phyloP scores from a whole-genome alignment of 2,888 invertebrate species.

The Papilio elwesi region DNA sequence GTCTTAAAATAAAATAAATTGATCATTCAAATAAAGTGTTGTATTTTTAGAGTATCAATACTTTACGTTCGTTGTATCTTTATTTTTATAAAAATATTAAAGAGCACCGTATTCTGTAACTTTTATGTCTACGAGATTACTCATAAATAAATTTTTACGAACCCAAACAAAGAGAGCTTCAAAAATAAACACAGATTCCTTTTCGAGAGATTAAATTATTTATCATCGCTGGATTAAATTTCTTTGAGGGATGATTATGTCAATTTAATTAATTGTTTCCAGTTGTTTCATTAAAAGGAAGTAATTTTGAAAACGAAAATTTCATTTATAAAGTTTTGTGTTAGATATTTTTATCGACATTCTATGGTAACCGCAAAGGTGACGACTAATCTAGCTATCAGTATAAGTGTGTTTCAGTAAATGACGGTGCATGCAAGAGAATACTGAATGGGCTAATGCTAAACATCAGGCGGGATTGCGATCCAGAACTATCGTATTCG shows the following conservation, averaged over 20 bases:
- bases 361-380: no score
- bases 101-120: not conserved
- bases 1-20: no score
- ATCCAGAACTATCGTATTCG: no score
- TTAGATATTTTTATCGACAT: no score
- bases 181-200: slow-evolving; percentile 17
- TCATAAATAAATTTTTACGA: slow-evolving; percentile 17
- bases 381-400: no score
- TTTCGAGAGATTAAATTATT: slow-evolving; percentile 22
- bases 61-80: not conserved
- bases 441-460: no score
- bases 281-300: slow-evolving; percentile 8
- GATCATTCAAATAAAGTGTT: no score
- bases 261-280: slow-evolving; percentile 14
- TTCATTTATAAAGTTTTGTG: not conserved
- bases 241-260: slow-evolving; percentile 3
- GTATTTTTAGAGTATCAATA: no score
- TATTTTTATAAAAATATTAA: not conserved
- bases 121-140: not conserved
- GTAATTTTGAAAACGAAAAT: not conserved
- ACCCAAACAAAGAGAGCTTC: slow-evolving; percentile 11
- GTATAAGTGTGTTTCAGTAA: no score
- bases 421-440: no score
- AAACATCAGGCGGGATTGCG: no score
- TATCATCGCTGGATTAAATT: slow-evolving; percentile 20